phyloP scores from a whole-genome alignment of 64 coral and sea anemone species.

The Pachyseris speciosa region DNA sequence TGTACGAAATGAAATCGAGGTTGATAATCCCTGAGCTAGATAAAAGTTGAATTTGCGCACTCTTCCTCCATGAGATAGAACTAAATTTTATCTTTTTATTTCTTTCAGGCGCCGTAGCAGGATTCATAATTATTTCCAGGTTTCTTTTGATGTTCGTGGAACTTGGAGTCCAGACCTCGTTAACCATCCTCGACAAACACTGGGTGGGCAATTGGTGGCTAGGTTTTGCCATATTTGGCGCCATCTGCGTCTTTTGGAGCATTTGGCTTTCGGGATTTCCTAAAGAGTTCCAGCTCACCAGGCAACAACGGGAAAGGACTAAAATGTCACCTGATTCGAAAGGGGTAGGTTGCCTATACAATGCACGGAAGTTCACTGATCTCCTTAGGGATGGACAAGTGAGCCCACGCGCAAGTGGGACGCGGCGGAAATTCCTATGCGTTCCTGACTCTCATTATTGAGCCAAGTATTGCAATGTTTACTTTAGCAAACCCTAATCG shows the following conservation, averaged over 20 bases:
- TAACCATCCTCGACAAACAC: constrained; percentile 42
- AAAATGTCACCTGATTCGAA: not conserved
- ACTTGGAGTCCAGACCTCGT: constrained; percentile 33
- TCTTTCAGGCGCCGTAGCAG: constrained; percentile 49
- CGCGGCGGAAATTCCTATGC: no score
- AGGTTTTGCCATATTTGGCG: constrained; percentile 56
- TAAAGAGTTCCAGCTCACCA: constrained; percentile 46
- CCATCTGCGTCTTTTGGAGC: constrained; percentile 48
- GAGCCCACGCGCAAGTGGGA: no score
- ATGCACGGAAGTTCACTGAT: no score
- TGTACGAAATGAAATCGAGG: no score
- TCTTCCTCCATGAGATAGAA: not conserved
- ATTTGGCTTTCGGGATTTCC: constrained; percentile 70
- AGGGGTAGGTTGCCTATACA: constrained; percentile 1
- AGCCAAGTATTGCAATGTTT: no score
- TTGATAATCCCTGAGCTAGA: no score
- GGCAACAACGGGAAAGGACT: not conserved
- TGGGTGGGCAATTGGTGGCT: constrained; percentile 94
- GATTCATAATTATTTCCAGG: constrained; percentile 54
- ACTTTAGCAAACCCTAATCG: no score
- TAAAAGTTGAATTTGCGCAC: no score
- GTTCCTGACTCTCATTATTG: no score
- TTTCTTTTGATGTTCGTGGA: constrained; percentile 83
- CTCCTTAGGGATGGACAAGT: no score
- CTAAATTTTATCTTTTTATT: not conserved